Evolutionary conservation across 2,797 vertebrate species (phyloP), one percentile per base, ranked within the genome.

Genomic region (Paratrypauchen microcephalus): DNA sequence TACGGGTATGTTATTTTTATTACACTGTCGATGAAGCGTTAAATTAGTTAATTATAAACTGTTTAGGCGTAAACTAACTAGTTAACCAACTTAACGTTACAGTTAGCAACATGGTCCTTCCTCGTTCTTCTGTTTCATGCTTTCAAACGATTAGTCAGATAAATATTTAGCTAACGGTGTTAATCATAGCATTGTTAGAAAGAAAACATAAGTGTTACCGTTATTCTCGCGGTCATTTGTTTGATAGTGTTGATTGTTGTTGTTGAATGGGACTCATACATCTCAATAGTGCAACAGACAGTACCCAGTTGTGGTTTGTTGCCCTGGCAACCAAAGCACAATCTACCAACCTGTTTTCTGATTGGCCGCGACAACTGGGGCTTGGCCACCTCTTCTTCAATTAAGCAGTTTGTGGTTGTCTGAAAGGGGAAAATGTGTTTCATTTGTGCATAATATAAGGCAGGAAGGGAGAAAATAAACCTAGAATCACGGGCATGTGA

Each of bases 301-400:
- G 11, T 8, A 21, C 23, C 65, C 59, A 8, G 66, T 78, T 84
- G 68, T 66, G 74, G 48, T 69, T 65, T 70, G 69, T 92, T 87
- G 58, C 81, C 73, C 21, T 78, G 76, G 78, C 60, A 83, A 82
- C 54, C 0, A 28, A 47, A 7, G 13, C 18, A 11, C 60, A 1
- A n/a, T 21, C 70, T 47, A 89, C 59, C 68, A 86, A 84, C 6
- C 68, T 52, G 72, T 8, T 57, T 30, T 52, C 62, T 87, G 76
- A 87, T 88, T 91, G 83, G 90, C 50, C 13, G 36, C 5, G 15
- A 12, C 52, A 23, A 13, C 7, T 15, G 41, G 12, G 13, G 12
- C 13, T 15, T 3, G 12, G 13, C 13, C 5, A 1, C 4, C 41
- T 45, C 13, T 13, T 45, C 13, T 45, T 45, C 41, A 15, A 6